phyloP scores from a whole-genome alignment of 2,113 vertebrate species.

The Ciconia stormi region DNA sequence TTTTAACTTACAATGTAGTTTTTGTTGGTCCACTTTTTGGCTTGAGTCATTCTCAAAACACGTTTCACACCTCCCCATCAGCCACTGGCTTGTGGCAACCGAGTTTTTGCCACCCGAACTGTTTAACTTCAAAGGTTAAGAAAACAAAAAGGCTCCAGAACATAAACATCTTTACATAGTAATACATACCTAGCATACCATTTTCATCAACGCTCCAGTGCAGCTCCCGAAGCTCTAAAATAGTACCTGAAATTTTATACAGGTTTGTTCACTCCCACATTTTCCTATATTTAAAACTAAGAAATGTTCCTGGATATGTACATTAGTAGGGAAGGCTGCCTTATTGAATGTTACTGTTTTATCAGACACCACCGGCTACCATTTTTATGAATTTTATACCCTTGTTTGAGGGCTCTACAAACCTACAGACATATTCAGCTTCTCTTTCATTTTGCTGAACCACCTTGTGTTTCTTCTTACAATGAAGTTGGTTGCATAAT shows the following conservation, averaged over 20 bases:
- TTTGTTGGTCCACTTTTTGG: neutral
- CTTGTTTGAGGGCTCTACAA: neutral
- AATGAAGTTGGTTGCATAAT: neutral
- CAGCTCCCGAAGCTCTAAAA: neutral
- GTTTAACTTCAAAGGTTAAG: neutral
- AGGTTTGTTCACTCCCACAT: neutral
- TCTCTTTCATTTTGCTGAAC: neutral
- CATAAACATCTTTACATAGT: neutral
- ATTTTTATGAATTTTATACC: neutral
- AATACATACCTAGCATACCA: neutral
- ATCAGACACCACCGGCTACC: neutral
- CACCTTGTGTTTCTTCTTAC: neutral
- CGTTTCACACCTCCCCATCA: constrained; percentile 4
- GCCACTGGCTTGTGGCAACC: neutral
- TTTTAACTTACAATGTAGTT: constrained; percentile 4
- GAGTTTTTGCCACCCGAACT: constrained; percentile 21
- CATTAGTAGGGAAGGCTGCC: neutral
- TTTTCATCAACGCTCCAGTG: neutral
- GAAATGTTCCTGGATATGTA: too few relatives aligned
- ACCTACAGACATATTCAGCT: neutral
- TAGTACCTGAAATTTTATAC: neutral
- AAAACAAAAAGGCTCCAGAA: constrained; percentile 7
- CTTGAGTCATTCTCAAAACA: constrained; percentile 18
- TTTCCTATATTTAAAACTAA: neutral
- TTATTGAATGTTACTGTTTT: neutral